Evolutionary conservation across 2,888 invertebrate species (phyloP), one percentile per base, ranked within the genome.

Genomic region (Epinotia brunnichana): DNA sequence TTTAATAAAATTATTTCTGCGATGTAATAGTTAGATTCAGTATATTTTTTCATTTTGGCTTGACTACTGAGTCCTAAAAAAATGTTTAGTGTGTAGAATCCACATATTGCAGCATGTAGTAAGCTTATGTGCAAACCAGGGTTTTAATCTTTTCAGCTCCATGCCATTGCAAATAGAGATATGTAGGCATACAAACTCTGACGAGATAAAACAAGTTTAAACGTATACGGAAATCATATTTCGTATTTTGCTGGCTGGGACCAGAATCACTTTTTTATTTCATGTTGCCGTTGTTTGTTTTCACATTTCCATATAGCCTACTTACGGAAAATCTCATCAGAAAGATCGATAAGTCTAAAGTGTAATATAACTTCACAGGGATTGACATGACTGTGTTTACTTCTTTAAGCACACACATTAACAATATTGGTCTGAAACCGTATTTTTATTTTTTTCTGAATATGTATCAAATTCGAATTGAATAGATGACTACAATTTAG

Each of bases 361-460:
- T 61, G 54, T 72, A 62, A 72, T 72, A 48, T 56, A 68, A 72
- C 72, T 72, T 72, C 24, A 68, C 59, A 53, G 51, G 48, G 44
- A 35, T n/a, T 35, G 15, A 35, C 17, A 60, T 62, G n/a, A n/a
- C n/a, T n/a, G 44, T 17, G 39, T 62, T 61, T 41, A 19, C 41
- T 61, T 70, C 11, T 17, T 17, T 41, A 53, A 61, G 53, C 17
- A 53, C n/a, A 51, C 9, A 54, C 39, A 54, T 54, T 64, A 53
- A 54, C 44, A 35, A 19, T 1, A n/a, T 39, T 39, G 3, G 21
- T 29, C 15, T 21, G 19, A 35, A n/a, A 3, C 15, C 2, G 15
- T 24, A 15, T 56, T 11, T 13, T 11, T 11, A 13, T 11, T 41
- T 3, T 44, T 15, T 15, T 4, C 5, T 29, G 29, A 29, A 29